Conservation (phyloP, 1,140 invertebrate genomes). For the Triops longicaudatus region DNA sequence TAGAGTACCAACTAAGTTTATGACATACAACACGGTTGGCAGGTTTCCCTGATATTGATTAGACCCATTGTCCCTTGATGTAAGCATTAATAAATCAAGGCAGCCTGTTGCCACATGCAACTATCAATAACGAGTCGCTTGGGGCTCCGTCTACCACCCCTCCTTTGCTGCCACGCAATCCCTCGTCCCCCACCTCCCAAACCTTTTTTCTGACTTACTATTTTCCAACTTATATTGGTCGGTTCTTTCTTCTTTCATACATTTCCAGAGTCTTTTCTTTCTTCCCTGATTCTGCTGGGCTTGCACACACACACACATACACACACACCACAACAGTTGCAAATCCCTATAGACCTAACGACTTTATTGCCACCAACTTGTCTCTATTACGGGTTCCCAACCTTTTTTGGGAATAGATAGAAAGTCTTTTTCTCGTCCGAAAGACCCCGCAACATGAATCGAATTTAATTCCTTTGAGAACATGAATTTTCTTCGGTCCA, state of each 20-base stretch:
- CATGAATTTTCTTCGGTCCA: background rate
- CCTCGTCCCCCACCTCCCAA: background rate
- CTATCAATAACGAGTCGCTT: constrained; percentile 15
- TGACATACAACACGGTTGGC: constrained; percentile 1
- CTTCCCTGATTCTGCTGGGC: background rate
- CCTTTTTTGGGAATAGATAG: background rate
- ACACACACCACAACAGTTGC: constrained; percentile 7
- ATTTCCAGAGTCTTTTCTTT: background rate
- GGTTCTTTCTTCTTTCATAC: background rate
- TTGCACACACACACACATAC: background rate
- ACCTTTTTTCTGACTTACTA: background rate
- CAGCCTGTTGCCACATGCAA: constrained; percentile 14
- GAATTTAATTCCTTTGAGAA: background rate
- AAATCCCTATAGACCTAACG: constrained; percentile 15
- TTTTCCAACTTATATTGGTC: background rate
- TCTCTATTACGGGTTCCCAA: constrained; percentile 6
- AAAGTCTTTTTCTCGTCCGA: background rate
- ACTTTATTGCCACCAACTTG: constrained; percentile 11
- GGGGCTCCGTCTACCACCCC: background rate
- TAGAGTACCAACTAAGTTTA: background rate
- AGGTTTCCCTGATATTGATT: constrained; percentile 12
- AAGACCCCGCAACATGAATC: background rate
- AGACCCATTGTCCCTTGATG: constrained; percentile 14
- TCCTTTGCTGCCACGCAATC: background rate
- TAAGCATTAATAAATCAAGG: constrained; percentile 12